These are phyloP conservation scores for Imbricaverruca yamaguchii DNA, from an alignment of 2,888 invertebrate genomes.

Conservation along the genomic window DNA sequence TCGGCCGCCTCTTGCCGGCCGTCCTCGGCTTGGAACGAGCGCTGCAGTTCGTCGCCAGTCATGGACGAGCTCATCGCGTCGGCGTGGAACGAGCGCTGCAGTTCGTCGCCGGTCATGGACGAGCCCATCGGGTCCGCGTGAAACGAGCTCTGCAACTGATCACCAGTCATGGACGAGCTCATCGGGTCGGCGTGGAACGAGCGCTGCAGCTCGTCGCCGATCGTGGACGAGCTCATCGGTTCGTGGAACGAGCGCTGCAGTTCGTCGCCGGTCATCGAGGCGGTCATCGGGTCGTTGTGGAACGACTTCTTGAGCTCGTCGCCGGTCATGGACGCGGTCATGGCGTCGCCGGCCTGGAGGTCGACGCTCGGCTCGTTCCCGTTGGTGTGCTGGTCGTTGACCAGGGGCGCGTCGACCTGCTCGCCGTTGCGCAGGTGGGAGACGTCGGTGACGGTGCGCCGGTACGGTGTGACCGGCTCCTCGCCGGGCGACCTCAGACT, in stretches of 20 bases:
- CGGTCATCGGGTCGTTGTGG: background rate
- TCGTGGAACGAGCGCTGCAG: background rate
- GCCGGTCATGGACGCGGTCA: background rate
- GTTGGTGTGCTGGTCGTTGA: background rate
- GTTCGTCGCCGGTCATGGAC: conserved; percentile 7
- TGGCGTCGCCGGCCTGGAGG: background rate
- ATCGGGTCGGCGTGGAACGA: too few relatives aligned
- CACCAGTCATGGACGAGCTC: too few relatives aligned
- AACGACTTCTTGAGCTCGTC: background rate
- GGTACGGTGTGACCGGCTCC: background rate
- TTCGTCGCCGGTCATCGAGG: background rate
- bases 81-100: background rate
- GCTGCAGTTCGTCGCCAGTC: background rate
- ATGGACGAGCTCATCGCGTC: background rate
- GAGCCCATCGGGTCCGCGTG: background rate
- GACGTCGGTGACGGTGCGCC: background rate
- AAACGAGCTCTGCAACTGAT: too few relatives aligned
- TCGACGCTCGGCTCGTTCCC: background rate
- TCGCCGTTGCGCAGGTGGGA: conserved; percentile 16
- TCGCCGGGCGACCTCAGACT: conserved; percentile 8
- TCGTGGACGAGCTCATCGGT: too few relatives aligned
- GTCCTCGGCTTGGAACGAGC: background rate
- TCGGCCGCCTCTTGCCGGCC: background rate
- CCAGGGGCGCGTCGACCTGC: background rate
- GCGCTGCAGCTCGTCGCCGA: too few relatives aligned